Evolutionary conservation across 2,113 vertebrate genomes (phyloP).

Genomic region (Corydoras sp.): DNA sequence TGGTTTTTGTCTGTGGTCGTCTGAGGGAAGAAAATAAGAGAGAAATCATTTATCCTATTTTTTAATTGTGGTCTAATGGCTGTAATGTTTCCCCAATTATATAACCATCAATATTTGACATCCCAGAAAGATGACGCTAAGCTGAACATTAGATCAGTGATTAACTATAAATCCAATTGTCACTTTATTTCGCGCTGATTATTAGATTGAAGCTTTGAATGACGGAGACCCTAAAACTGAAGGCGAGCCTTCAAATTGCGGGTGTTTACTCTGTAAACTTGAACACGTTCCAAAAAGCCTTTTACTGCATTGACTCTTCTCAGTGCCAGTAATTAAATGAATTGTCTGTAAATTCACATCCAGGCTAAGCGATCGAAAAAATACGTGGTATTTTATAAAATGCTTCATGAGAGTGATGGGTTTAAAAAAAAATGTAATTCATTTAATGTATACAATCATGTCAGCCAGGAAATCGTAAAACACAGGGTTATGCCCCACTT

Average conservation of each 20-base stretch:
- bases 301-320: slow-evolving; percentile 29
- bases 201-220: slow-evolving; percentile 15
- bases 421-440: slow-evolving; percentile 38
- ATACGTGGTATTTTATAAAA: slow-evolving; percentile 44
- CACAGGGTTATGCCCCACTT: too few relatives aligned
- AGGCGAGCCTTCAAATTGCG: slow-evolving; percentile 14
- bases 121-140: neutral
- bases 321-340: slow-evolving; percentile 40
- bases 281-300: slow-evolving; percentile 44
- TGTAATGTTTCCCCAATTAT: neutral
- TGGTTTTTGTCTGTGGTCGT: slow-evolving; percentile 80
- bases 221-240: slow-evolving; percentile 16
- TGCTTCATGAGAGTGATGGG: slow-evolving; percentile 14
- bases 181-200: slow-evolving; percentile 14
- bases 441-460: slow-evolving; percentile 32
- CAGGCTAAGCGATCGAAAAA: slow-evolving; percentile 32
- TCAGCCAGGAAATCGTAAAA: neutral
- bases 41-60: neutral
- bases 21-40: slow-evolving; percentile 50
- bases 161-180: slow-evolving; percentile 10
- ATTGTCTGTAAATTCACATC: slow-evolving; percentile 26
- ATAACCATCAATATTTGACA: neutral
- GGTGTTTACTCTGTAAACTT: slow-evolving; percentile 31
- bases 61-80: neutral
- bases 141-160: neutral